Conservation (phyloP, 2,113 vertebrate genomes). For the Progne subis region DNA sequence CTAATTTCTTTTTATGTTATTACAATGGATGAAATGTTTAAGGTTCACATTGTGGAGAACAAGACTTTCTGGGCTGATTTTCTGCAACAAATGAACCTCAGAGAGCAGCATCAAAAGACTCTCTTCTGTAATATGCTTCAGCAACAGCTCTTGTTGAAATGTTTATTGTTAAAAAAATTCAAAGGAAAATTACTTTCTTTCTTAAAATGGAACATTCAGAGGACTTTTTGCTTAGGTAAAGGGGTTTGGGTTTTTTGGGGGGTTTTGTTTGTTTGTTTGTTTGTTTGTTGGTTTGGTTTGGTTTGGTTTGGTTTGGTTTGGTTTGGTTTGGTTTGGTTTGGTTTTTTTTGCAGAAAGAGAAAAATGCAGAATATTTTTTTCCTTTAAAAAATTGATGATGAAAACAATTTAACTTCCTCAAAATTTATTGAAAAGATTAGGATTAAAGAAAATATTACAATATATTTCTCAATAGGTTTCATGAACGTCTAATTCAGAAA, state of each 20-base stretch:
- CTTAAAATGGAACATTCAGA: background rate
- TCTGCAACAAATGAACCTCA: background rate
- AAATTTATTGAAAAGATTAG: background rate
- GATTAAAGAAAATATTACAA: background rate
- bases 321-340: no score
- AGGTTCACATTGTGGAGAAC: background rate
- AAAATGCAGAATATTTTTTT: background rate
- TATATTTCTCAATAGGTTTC: background rate
- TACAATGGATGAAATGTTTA: background rate
- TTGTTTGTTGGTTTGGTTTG: no score
- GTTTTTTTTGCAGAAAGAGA: background rate
- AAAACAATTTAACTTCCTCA: background rate
- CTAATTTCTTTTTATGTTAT: slow-evolving; percentile 12
- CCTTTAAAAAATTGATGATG: background rate
- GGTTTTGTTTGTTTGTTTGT: no score
- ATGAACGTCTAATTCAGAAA: background rate
- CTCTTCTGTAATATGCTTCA: background rate
- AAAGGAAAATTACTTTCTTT: background rate
- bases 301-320: no score
- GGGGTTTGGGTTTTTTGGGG: background rate
- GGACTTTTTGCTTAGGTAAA: background rate
- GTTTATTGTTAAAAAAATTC: background rate
- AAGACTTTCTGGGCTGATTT: background rate
- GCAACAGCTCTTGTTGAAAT: background rate
- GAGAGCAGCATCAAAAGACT: background rate